Evolutionary conservation across 1,140 invertebrate species (phyloP).

Genomic region (Eulimnadia texana): DNA sequence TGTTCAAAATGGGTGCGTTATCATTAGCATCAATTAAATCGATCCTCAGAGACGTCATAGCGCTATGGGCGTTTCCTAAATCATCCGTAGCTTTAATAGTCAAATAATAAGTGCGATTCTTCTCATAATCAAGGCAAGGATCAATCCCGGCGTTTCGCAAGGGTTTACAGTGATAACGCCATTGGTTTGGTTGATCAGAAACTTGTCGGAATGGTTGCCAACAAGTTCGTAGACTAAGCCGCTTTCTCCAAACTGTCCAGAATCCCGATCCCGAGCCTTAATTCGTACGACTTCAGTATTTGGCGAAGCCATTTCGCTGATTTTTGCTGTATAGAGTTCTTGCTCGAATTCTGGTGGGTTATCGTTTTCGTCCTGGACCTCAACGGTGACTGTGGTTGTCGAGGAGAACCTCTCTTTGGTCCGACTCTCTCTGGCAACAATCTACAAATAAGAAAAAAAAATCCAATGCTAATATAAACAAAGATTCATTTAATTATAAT

Average conservation of each 20-base stretch:
- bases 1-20: constrained; percentile 61
- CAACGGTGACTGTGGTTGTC: constrained; percentile 70
- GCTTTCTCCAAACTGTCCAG: constrained; percentile 55
- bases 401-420: constrained; percentile 59
- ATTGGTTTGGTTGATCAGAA: constrained; percentile 59
- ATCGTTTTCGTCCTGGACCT: constrained; percentile 76
- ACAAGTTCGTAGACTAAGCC: constrained; percentile 70
- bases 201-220: constrained; percentile 69
- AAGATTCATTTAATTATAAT: too few species aligned
- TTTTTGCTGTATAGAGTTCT: constrained; percentile 49
- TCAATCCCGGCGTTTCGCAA: constrained; percentile 46
- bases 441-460: constrained; percentile 31
- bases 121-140: constrained; percentile 75
- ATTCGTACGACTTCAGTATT: constrained; percentile 57
- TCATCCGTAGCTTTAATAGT: constrained; percentile 77
- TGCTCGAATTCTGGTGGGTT: constrained; percentile 66
- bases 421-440: constrained; percentile 66
- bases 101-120: constrained; percentile 62
- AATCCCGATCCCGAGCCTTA: constrained; percentile 68
- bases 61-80: constrained; percentile 56
- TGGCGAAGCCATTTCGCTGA: constrained; percentile 54
- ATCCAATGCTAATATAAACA: constrained; percentile 15
- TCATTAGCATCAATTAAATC: constrained; percentile 70
- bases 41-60: constrained; percentile 61
- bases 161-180: constrained; percentile 66